Evolutionary conservation across 2,113 vertebrate genomes (phyloP).

Genomic region (Coregonus clupeaformis): DNA sequence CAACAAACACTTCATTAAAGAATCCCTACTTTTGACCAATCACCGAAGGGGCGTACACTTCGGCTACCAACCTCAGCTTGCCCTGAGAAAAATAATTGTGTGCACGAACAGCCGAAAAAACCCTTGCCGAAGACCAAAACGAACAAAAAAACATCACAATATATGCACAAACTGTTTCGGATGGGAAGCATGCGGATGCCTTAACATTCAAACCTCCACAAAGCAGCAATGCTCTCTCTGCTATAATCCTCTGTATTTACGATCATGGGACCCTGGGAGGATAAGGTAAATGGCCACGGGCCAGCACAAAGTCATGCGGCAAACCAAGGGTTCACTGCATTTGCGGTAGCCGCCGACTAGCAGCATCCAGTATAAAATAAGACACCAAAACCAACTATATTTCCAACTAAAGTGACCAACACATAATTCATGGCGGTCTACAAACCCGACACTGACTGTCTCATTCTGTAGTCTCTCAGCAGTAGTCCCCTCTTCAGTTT

Average conservation of each 20-base stretch:
- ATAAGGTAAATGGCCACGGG: neutral
- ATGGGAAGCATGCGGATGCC: too few relatives aligned
- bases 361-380: neutral
- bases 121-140: too few relatives aligned
- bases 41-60: too few relatives aligned
- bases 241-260: constrained; percentile 4
- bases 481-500: neutral
- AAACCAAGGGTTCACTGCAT: neutral
- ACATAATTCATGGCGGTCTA: neutral
- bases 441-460: too few relatives aligned
- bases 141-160: too few relatives aligned
- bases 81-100: too few relatives aligned
- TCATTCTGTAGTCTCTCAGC: too few relatives aligned
- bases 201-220: neutral
- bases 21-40: too few relatives aligned
- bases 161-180: too few relatives aligned
- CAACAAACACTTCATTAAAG: too few relatives aligned
- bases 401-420: neutral
- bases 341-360: neutral
- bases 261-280: neutral
- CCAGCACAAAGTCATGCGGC: neutral
- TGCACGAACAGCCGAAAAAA: too few relatives aligned
- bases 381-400: neutral
- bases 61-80: too few relatives aligned
- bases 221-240: neutral